Evolutionary conservation across 1,140 invertebrate species (phyloP).

Genomic region (Wasmannia auropunctata): DNA sequence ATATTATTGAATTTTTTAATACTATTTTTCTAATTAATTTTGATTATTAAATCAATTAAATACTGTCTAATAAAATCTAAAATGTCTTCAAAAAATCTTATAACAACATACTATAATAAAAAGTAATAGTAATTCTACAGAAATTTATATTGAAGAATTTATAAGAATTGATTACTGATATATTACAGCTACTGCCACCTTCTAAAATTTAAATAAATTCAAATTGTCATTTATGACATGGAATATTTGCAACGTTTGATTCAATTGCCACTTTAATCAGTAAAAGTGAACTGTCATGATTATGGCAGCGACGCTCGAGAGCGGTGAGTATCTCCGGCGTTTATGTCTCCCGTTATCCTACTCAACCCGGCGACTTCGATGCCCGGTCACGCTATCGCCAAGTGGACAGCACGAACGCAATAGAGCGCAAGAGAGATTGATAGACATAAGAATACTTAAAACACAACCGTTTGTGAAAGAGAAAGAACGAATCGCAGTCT

Average conservation of each 20-base stretch:
- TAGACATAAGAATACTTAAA: slow-evolving; percentile 22
- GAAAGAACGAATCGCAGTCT: not conserved
- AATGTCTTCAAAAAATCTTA: not conserved
- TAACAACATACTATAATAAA: not conserved
- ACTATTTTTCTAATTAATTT: not conserved
- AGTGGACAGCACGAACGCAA: slow-evolving; percentile 30
- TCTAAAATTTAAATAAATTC: not conserved
- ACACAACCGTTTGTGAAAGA: not conserved
- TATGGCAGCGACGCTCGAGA: slow-evolving; percentile 61
- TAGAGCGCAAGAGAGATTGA: slow-evolving; percentile 28
- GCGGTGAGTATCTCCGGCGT: slow-evolving; percentile 63
- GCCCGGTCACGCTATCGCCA: slow-evolving; percentile 38
- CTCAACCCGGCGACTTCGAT: slow-evolving; percentile 69
- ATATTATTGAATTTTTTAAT: not conserved
- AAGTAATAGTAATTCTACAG: not conserved
- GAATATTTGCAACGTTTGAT: slow-evolving; percentile 15
- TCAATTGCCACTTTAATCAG: slow-evolving; percentile 49
- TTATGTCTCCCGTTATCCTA: slow-evolving; percentile 81
- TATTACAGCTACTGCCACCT: not conserved
- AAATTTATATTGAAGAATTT: slow-evolving; percentile 2
- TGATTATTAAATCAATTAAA: not conserved
- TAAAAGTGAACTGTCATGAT: slow-evolving; percentile 74
- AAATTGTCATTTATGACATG: not conserved
- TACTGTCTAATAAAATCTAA: not conserved
- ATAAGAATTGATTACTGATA: not conserved